phyloP scores from a whole-genome alignment of 1,140 invertebrate genomes.

The Mizuhopecten yessoensis region DNA sequence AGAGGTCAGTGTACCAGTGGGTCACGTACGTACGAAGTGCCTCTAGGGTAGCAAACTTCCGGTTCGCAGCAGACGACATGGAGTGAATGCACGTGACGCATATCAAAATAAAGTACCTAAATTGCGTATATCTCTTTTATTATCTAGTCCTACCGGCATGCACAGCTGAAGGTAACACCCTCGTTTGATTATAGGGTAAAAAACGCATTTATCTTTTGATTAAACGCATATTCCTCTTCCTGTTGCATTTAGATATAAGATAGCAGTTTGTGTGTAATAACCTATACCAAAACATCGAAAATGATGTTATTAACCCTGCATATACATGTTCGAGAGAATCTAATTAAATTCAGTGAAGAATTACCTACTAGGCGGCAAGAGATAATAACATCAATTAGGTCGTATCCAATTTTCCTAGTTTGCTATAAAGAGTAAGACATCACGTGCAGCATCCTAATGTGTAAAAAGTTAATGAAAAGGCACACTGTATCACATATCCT shows the following conservation, averaged over 20 bases:
- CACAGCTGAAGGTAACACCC: not conserved
- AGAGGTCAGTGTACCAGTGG: constrained; percentile 9
- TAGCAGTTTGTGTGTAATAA: not conserved
- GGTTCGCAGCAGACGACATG: not conserved
- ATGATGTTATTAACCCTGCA: not conserved
- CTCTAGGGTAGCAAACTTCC: not conserved
- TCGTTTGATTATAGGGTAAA: not conserved
- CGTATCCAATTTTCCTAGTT: no score
- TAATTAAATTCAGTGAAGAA: no score
- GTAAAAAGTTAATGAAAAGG: no score
- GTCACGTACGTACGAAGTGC: constrained; percentile 12
- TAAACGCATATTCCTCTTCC: not conserved
- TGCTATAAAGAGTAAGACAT: no score
- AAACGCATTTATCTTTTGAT: not conserved
- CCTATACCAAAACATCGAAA: not conserved
- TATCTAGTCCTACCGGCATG: not conserved
- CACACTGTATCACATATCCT: no score
- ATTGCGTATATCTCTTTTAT: constrained; percentile 13
- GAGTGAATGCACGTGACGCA: constrained; percentile 11
- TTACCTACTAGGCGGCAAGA: no score
- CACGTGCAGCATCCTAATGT: no score
- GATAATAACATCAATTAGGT: no score
- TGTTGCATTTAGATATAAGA: not conserved
- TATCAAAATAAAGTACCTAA: not conserved
- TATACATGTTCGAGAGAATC: not conserved